Evolutionary conservation across 1,140 invertebrate genomes (phyloP).

Genomic region (Calephelis nemesis): DNA sequence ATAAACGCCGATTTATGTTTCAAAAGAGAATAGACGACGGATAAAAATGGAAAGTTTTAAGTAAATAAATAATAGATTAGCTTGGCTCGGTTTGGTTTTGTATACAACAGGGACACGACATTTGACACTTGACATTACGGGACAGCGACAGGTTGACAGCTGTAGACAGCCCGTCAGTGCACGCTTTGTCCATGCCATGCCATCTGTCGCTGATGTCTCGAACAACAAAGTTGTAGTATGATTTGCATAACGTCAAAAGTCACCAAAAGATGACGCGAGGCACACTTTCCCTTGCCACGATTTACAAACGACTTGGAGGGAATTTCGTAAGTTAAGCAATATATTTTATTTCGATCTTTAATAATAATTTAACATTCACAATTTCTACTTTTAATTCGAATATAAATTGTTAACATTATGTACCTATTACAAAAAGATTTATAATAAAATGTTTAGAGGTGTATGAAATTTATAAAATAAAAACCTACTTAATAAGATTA

Average conservation of each 20-base stretch:
- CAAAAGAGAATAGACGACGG: conserved; percentile 43
- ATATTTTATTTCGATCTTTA: too few species aligned
- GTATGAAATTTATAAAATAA: too few species aligned
- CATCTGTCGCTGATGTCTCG: conserved; percentile 43
- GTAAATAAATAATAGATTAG: conserved; percentile 75
- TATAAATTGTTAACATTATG: too few species aligned
- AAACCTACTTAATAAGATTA: too few species aligned
- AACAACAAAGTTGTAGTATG: conserved; percentile 20
- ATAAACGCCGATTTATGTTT: conserved; percentile 39
- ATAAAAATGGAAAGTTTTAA: conserved; percentile 67
- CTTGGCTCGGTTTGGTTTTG: conserved; percentile 69
- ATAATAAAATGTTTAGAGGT: too few species aligned
- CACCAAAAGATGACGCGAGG: conserved; percentile 48
- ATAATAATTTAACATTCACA: too few species aligned
- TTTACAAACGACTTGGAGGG: too few species aligned
- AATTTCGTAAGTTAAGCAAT: too few species aligned
- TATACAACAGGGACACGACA: conserved; percentile 55
- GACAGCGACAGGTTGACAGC: conserved; percentile 42
- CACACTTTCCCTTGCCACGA: background rate
- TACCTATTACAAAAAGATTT: too few species aligned
- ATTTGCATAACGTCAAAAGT: conserved; percentile 48
- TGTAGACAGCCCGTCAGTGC: conserved; percentile 33
- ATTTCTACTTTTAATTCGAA: too few species aligned
- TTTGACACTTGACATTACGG: conserved; percentile 52
- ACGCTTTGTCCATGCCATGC: conserved; percentile 48